Percentiles rank a stretch among this genome's conserved stretches.
Evolutionary conservation across 2,888 invertebrate genomes (phyloP).

Genomic region (Drosophila flavopinicola): DNA sequence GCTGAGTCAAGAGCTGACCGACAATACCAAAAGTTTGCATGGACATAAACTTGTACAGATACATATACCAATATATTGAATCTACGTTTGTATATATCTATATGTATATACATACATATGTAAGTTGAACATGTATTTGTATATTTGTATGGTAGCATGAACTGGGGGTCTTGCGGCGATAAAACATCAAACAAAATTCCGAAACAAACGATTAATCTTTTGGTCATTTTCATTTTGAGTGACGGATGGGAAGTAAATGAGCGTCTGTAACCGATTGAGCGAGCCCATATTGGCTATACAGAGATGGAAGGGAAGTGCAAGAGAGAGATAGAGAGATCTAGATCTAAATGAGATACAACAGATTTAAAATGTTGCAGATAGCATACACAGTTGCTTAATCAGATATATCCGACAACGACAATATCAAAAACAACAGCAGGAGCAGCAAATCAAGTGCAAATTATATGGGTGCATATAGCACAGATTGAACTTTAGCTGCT

Average conservation of each 20-base stretch:
- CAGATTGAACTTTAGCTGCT: conserved; percentile 23
- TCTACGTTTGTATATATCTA: conserved; percentile 11
- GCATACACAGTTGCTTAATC: conserved; percentile 39
- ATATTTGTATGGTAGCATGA: no score
- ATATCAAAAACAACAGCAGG: not conserved
- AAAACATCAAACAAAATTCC: conserved; percentile 82
- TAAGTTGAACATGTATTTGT: no score
- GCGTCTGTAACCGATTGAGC: conserved; percentile 49
- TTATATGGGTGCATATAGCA: conserved; percentile 32
- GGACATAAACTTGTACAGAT: no score
- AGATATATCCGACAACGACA: conserved; percentile 3
- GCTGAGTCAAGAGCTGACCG: conserved; percentile 48
- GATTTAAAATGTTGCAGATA: conserved; percentile 45
- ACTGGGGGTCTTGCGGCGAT: conserved; percentile 71
- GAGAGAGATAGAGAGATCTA: not conserved
- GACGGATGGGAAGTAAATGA: conserved; percentile 82
- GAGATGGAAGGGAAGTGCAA: not conserved
- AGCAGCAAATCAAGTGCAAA: conserved; percentile 21
- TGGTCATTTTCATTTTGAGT: conserved; percentile 83
- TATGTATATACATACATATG: conserved; percentile 14
- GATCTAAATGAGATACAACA: conserved; percentile 45
- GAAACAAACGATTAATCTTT: conserved; percentile 83
- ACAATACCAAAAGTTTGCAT: no score
- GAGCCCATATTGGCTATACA: conserved; percentile 24
- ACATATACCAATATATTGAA: no score